Percentiles rank a stretch among this genome's conserved stretches.
These are phyloP conservation scores for Parelbella ahira DNA, from an alignment of 2,888 invertebrate species.

Conservation along the genomic window DNA sequence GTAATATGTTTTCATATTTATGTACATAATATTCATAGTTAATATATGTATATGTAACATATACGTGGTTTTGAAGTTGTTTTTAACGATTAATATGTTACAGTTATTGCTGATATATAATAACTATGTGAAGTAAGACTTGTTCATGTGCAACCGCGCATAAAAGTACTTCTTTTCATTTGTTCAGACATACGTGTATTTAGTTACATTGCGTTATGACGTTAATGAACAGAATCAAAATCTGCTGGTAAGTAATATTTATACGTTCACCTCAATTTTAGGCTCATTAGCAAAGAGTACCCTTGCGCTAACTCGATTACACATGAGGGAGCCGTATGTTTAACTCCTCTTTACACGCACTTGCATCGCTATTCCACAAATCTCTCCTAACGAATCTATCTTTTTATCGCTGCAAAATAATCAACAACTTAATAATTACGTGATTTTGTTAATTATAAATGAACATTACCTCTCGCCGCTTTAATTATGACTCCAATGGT, in stretches of 20 bases:
- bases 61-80: too few relatives aligned
- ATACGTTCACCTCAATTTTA: conserved; percentile 15
- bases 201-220: not conserved
- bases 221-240: too few relatives aligned
- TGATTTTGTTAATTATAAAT: conserved; percentile 3
- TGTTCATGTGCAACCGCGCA: too few relatives aligned
- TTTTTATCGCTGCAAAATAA: not conserved
- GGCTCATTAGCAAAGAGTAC: conserved; percentile 22
- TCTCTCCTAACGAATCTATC: conserved; percentile 1
- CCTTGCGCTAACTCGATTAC: conserved; percentile 19
- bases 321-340: conserved; percentile 15
- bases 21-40: too few relatives aligned
- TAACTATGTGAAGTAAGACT: too few relatives aligned
- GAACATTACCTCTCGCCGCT: too few relatives aligned
- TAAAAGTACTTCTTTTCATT: too few relatives aligned
- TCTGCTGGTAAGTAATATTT: conserved; percentile 6
- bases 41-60: too few relatives aligned
- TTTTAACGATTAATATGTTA: too few relatives aligned
- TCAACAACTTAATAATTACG: not conserved
- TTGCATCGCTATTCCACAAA: conserved; percentile 6
- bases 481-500: too few relatives aligned
- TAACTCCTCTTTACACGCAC: conserved; percentile 3
- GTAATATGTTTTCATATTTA: too few relatives aligned
- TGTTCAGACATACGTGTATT: not conserved
- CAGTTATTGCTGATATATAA: too few relatives aligned